phyloP scores from a whole-genome alignment of 2,888 invertebrate species.

The Polydrusus tereticollis region DNA sequence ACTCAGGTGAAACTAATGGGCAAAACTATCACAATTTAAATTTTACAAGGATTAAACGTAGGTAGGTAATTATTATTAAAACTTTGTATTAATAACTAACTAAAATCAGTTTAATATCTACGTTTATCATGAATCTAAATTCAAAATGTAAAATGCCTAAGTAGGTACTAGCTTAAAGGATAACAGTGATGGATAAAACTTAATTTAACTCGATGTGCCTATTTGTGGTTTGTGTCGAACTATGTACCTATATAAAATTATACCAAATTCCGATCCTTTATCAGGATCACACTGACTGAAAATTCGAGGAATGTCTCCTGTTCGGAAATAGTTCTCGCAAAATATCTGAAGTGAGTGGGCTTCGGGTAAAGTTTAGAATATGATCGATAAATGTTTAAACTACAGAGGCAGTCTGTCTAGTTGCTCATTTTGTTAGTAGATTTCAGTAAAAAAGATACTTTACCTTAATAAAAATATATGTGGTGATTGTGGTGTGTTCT shows the following conservation, averaged over 20 bases:
- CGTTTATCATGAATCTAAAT: too few relatives aligned
- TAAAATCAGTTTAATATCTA: too few relatives aligned
- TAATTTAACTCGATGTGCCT: constrained; percentile 2
- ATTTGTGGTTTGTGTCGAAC: constrained; percentile 2
- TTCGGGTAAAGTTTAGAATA: neutral
- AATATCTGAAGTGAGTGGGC: neutral
- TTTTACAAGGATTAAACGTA: too few relatives aligned
- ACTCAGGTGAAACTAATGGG: too few relatives aligned
- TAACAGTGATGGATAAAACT: neutral
- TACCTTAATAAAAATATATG: too few relatives aligned
- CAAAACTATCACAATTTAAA: too few relatives aligned
- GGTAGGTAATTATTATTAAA: too few relatives aligned
- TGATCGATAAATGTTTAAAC: constrained; percentile 1
- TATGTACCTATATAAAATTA: constrained; percentile 11
- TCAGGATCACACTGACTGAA: constrained; percentile 7
- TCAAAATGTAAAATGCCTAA: too few relatives aligned
- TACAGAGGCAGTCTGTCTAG: neutral
- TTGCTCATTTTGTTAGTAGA: neutral
- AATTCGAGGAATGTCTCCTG: constrained; percentile 2
- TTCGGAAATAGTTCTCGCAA: constrained; percentile 6
- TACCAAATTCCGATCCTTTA: constrained; percentile 11
- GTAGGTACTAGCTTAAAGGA: too few relatives aligned
- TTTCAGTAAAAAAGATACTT: too few relatives aligned
- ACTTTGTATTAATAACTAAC: too few relatives aligned
- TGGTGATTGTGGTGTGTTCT: too few relatives aligned